phyloP scores from a whole-genome alignment of 2,797 vertebrate species.

The Danio choprae region DNA sequence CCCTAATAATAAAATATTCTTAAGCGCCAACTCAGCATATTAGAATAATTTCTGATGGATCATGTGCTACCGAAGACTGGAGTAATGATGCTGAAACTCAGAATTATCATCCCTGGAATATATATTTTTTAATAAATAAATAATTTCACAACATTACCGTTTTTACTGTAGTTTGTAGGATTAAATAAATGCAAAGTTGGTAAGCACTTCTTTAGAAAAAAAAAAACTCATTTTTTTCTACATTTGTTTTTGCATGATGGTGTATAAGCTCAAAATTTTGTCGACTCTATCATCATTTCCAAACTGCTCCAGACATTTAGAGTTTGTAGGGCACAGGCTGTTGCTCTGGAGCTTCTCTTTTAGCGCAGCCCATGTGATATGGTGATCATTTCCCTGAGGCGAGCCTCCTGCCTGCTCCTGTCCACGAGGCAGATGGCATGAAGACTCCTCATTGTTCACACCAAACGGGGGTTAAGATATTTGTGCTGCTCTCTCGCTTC shows the following conservation, averaged over 20 bases:
- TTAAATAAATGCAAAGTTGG: not conserved
- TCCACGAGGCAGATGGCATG: slow-evolving; percentile 44
- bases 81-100: not conserved
- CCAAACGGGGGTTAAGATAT: slow-evolving; percentile 23
- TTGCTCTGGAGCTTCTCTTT: slow-evolving; percentile 31
- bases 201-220: not conserved
- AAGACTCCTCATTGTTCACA: slow-evolving; percentile 57
- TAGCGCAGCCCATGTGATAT: slow-evolving; percentile 57
- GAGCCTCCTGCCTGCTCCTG: slow-evolving; percentile 33
- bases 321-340: not conserved
- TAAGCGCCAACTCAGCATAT: too few relatives aligned
- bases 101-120: not conserved
- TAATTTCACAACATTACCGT: not conserved
- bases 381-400: slow-evolving; percentile 50
- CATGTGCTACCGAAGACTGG: not conserved
- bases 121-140: not conserved
- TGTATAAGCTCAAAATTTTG: not conserved
- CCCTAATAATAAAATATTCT: too few relatives aligned
- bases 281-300: not conserved
- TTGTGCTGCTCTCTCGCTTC: slow-evolving; percentile 8
- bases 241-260: not conserved
- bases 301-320: slow-evolving; percentile 4
- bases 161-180: not conserved
- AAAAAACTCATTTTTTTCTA: not conserved
- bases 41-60: not conserved